Conservation (phyloP, 2,113 vertebrate species). For the Lathamus discolor region DNA sequence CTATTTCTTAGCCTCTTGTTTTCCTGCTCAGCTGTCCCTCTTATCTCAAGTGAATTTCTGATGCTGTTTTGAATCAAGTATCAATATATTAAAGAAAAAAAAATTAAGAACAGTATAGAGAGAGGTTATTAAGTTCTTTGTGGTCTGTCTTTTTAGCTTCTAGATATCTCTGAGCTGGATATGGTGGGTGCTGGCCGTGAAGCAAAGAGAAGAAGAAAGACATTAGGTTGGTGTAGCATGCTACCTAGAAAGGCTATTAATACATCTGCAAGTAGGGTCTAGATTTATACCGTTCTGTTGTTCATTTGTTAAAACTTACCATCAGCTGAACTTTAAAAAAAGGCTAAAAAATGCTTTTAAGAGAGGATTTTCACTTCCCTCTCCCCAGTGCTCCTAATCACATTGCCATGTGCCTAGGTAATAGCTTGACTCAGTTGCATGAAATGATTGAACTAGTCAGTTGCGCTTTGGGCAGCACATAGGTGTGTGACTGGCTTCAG, state of each 20-base stretch:
- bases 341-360: not conserved
- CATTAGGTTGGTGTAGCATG: constrained; percentile 80
- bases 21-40: not conserved
- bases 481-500: not conserved
- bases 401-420: not conserved
- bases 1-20: not conserved
- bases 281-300: not conserved
- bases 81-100: not conserved
- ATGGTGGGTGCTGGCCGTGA: constrained; percentile 92
- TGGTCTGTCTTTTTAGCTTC: constrained; percentile 74
- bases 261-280: not conserved
- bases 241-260: not conserved
- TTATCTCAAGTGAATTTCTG: not conserved
- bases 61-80: not conserved
- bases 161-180: constrained; percentile 92
- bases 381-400: not conserved
- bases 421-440: not conserved
- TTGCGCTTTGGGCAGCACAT: not conserved
- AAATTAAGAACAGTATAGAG: not conserved
- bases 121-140: not conserved
- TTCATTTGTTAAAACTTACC: not conserved
- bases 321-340: not conserved
- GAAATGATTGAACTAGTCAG: not conserved
- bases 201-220: constrained; percentile 96
- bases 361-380: not conserved